Evolutionary conservation across 2,113 vertebrate genomes (phyloP).

Genomic region (Pristiophorus japonicus): DNA sequence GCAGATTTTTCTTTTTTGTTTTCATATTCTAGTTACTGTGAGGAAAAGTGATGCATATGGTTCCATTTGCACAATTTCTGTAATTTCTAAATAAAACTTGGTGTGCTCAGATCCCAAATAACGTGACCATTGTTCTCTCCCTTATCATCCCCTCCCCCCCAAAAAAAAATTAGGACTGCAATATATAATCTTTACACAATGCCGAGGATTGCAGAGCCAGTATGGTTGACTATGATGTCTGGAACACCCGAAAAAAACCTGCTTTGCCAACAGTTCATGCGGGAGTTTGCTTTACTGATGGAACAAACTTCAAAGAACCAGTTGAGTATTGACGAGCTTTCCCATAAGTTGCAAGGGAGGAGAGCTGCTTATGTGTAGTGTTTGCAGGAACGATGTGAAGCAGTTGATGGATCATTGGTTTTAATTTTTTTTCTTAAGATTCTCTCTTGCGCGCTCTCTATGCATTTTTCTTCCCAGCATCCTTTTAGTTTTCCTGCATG

Average conservation of each 20-base stretch:
- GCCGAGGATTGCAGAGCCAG: conserved; percentile 90
- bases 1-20: not conserved
- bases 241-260: conserved; percentile 87
- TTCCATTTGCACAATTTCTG: not conserved
- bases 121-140: not conserved
- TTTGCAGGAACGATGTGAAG: not conserved
- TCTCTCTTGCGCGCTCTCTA: not conserved
- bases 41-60: not conserved
- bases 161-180: conserved; percentile 66
- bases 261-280: conserved; percentile 93
- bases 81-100: not conserved
- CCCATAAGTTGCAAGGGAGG: not conserved
- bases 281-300: conserved; percentile 85
- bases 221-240: conserved; percentile 98
- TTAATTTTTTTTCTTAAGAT: not conserved
- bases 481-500: not conserved
- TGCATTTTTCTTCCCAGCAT: not conserved
- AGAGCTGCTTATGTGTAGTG: not conserved
- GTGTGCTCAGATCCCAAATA: no score
- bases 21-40: not conserved
- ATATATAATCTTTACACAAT: conserved; percentile 96
- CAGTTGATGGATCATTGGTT: not conserved
- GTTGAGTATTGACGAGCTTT: conserved; percentile 59
- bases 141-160: not conserved
- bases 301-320: conserved; percentile 96